Evolutionary conservation across 2,113 vertebrate species (phyloP).

Genomic region (Furnarius figulus): DNA sequence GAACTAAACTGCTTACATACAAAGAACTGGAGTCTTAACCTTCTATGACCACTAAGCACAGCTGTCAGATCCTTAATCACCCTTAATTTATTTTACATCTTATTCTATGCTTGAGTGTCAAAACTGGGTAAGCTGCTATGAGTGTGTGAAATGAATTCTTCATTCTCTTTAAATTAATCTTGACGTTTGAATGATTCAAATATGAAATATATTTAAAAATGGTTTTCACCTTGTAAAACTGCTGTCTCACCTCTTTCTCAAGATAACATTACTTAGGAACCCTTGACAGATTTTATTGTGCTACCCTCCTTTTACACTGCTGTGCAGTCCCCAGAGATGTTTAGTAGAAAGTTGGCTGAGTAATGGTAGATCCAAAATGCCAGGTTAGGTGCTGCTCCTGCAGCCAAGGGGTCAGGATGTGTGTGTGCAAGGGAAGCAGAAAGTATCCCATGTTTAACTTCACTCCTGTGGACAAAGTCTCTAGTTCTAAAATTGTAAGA

Average conservation of each 20-base stretch:
- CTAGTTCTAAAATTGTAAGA: not conserved
- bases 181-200: not conserved
- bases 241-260: not conserved
- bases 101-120: not conserved
- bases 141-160: not conserved
- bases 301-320: not conserved
- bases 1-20: not conserved
- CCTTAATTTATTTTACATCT: not conserved
- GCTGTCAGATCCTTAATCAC: not conserved
- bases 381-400: not conserved
- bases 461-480: not conserved
- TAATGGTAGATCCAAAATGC: rapidly evolving
- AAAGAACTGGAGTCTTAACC: not conserved
- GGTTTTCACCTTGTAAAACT: not conserved
- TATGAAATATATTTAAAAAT: not conserved
- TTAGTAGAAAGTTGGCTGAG: not conserved
- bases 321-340: not conserved
- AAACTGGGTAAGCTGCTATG: not conserved
- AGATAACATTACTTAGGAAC: not conserved
- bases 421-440: not conserved
- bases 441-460: not conserved
- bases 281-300: not conserved
- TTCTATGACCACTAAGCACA: not conserved
- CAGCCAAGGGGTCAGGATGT: rapidly evolving
- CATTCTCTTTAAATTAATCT: not conserved